phyloP scores from a whole-genome alignment of 1,140 invertebrate species.

The Pseudomyrmex cubaensis region DNA sequence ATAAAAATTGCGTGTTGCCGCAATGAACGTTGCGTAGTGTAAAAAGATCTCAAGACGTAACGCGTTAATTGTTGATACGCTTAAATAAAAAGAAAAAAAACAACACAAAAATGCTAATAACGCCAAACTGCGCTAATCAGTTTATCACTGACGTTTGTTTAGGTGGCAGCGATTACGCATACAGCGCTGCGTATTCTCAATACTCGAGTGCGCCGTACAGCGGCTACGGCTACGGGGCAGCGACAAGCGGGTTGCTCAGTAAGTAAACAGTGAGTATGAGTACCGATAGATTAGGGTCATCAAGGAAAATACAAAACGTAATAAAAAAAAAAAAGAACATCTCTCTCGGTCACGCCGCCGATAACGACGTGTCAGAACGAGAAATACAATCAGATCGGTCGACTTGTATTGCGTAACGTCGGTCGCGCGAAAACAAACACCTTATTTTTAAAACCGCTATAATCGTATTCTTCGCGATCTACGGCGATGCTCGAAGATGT shows the following conservation, averaged over 20 bases:
- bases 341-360: neutral
- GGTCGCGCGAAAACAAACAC: neutral
- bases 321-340: neutral
- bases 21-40: too few relatives aligned
- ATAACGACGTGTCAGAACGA: neutral
- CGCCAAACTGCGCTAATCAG: slow-evolving; percentile 33
- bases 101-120: too few relatives aligned
- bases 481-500: too few relatives aligned
- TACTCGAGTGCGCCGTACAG: slow-evolving; percentile 90
- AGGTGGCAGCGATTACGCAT: slow-evolving; percentile 90
- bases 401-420: neutral
- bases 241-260: slow-evolving; percentile 92
- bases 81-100: too few relatives aligned
- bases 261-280: slow-evolving; percentile 91
- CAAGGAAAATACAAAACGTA: slow-evolving; percentile 63
- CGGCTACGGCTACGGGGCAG: slow-evolving; percentile 90
- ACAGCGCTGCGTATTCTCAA: slow-evolving; percentile 91
- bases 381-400: neutral
- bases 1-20: too few relatives aligned
- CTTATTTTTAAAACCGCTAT: too few relatives aligned
- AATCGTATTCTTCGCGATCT: neutral
- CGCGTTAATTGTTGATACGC: slow-evolving; percentile 1
- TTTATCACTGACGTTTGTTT: slow-evolving; percentile 74
- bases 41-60: neutral
- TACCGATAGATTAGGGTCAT: slow-evolving; percentile 82